Evolutionary conservation across 2,113 vertebrate species (phyloP), one percentile per base, ranked within the genome.

Genomic region (Eclectus roratus): DNA sequence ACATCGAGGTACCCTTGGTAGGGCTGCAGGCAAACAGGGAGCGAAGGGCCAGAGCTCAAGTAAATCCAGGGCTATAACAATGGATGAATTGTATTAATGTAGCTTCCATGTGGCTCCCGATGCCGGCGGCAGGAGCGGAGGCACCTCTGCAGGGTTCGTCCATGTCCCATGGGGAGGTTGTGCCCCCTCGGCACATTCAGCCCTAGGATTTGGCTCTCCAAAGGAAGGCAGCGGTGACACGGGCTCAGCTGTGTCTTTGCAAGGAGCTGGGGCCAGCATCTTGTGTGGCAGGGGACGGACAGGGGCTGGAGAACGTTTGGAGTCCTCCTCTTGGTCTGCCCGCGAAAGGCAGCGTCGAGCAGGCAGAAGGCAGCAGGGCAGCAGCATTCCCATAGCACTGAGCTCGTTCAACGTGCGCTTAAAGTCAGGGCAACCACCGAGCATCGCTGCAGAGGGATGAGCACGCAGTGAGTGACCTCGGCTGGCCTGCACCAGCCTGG

Each of bases 1-100:
- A 29, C 66, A 23, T 18, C 7, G 6, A 86, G 87, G 91, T 80
- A 70, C 80, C 91, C 61, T 58, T 24, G 65, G 74, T 13, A 35
- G 49, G 88, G 73, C 72, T 5, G 55, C 0, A 10, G 72, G 44
- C n/a, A 15, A 65, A n/a, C 28, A 7, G 68, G 53, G 52, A 2
- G 2, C 3, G 8, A 16, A 39, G 66, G 4, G 23, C 20, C 13
- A 4, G 12, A 52, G 10, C 5, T 31, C 4, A 2, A 7, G 46
- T 5, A 5, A 6, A 39, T 13, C 19, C 49, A 3, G 46, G 46
- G 3, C 56, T 19, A 56, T 9, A 27, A 7, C 4, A 1, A 25
- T 0, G 6, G 1, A 3, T 2, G 20, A 58, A n/a, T 3, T 3
- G 28, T 0, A 4, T 1, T 18, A 64, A 58, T 33, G 56, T 7